phyloP scores from a whole-genome alignment of 2,113 vertebrate species.

The Uropsilus gracilis region DNA sequence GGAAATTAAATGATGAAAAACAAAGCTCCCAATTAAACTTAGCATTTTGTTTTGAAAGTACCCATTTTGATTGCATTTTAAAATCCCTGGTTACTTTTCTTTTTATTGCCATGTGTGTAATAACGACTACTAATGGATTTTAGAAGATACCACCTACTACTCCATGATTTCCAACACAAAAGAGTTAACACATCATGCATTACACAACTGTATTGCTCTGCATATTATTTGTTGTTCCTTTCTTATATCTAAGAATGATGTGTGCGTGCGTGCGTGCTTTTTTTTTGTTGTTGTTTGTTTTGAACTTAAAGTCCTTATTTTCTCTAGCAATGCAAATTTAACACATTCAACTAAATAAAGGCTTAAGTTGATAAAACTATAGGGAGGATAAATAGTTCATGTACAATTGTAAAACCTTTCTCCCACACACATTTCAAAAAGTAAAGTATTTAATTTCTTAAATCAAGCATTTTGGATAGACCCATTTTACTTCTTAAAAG shows the following conservation, averaged over 20 bases:
- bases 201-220: not conserved
- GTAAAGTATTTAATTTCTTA: not conserved
- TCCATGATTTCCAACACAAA: not conserved
- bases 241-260: not conserved
- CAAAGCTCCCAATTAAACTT: slow-evolving; percentile 20
- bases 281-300: too few relatives aligned
- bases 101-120: not conserved
- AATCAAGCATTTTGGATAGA: too few relatives aligned
- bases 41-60: not conserved
- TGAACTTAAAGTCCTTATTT: not conserved
- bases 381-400: not conserved
- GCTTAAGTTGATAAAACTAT: not conserved
- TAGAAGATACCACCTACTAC: not conserved
- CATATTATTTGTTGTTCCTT: not conserved
- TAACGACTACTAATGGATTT: not conserved
- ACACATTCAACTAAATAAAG: not conserved
- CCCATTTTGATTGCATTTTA: not conserved
- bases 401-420: not conserved
- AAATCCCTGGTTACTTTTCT: accelerated
- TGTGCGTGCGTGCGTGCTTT: not conserved
- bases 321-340: not conserved
- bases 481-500: not conserved
- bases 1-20: slow-evolving; percentile 62
- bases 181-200: slow-evolving; percentile 14
- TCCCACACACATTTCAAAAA: not conserved